These are phyloP conservation scores for Stratiomys singularior DNA, from an alignment of 2,888 invertebrate species.

Conservation along the genomic window DNA sequence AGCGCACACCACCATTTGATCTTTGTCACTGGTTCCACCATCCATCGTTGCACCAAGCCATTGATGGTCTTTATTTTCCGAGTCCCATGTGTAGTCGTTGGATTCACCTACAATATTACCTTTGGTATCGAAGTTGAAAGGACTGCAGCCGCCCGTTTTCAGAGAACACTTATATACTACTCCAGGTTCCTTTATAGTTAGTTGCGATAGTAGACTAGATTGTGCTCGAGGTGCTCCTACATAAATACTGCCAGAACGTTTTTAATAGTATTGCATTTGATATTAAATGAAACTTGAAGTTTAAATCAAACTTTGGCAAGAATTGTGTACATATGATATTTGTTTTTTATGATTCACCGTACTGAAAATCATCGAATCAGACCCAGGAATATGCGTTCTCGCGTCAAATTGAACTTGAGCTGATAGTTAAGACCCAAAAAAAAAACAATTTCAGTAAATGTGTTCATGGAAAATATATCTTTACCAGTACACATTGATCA, in stretches of 20 bases:
- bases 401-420: no score
- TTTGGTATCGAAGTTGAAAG: constrained; percentile 62
- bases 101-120: constrained; percentile 60
- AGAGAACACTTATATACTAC: constrained; percentile 67
- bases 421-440: no score
- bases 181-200: constrained; percentile 66
- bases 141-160: constrained; percentile 59
- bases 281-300: no score
- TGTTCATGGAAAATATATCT: no score
- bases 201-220: constrained; percentile 63
- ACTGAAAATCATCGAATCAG: no score
- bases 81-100: constrained; percentile 60
- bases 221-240: constrained; percentile 69
- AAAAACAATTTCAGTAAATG: no score
- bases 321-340: no score
- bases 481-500: no score
- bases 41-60: constrained; percentile 69
- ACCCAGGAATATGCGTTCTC: no score
- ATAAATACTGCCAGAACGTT: constrained; percentile 64
- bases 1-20: constrained; percentile 65
- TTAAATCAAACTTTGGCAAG: no score
- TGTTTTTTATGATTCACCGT: no score
- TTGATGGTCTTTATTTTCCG: constrained; percentile 64
- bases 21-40: constrained; percentile 63
- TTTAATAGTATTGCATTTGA: no score